A percentile compares a stretch with the other conserved stretches of the same genome.
These are phyloP conservation scores for Danio rerio DNA, from an alignment of 2,113 vertebrate genomes.

Conservation along the genomic window GRCz12tu NC_133176.1:55937001-55937500, in stretches of 20 bases:
- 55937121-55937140: constrained; percentile 78
- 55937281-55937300: constrained; percentile 91
- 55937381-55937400: no score
- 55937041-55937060: background rate
- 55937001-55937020: no score
- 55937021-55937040: background rate
- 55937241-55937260: constrained; percentile 90
- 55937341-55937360: no score
- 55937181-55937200: constrained; percentile 85
- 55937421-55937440: no score
- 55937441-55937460: no score
- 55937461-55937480: no score
- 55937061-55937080: background rate
- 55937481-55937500: no score
- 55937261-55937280: constrained; percentile 89
- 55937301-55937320: no score
- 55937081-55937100: constrained; percentile 76
- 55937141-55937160: constrained; percentile 84
- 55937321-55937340: no score
- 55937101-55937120: constrained; percentile 83
- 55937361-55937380: no score
- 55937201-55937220: constrained; percentile 73
- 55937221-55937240: constrained; percentile 87
- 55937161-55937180: constrained; percentile 80
- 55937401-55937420: no score